A percentile compares a stretch with the other conserved stretches of the same genome.
phyloP scores from a whole-genome alignment of 2,888 invertebrate genomes.

The Hirtodrosophila histrioides region DNA sequence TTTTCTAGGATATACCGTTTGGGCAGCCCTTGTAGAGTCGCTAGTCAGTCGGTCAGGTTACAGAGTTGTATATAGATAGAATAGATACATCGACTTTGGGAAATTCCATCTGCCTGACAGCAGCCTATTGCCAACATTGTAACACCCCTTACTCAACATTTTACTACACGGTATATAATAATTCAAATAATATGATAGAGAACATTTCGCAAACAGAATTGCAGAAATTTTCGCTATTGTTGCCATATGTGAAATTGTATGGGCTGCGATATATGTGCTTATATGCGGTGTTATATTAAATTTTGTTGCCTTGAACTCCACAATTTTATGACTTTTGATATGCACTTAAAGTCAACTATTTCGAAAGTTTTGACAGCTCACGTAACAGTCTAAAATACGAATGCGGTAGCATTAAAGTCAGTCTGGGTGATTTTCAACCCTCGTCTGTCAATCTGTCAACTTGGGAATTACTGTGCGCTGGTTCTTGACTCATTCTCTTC shows the following conservation, averaged over 20 bases:
- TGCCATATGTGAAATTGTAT: slow-evolving; percentile 15
- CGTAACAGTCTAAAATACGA: slow-evolving; percentile 34
- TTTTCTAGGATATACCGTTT: too few relatives aligned
- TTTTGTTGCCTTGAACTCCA: slow-evolving; percentile 5
- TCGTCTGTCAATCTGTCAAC: slow-evolving; percentile 16
- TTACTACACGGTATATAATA: slow-evolving; percentile 7
- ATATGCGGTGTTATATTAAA: slow-evolving; percentile 8
- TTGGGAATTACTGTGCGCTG: slow-evolving; percentile 4
- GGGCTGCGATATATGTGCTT: slow-evolving; percentile 10
- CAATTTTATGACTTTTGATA: slow-evolving; percentile 21
- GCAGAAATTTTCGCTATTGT: slow-evolving; percentile 10
- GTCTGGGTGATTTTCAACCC: slow-evolving; percentile 17
- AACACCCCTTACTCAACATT: too few relatives aligned
- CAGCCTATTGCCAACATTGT: too few relatives aligned
- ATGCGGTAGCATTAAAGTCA: slow-evolving; percentile 1
- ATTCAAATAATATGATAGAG: slow-evolving; percentile 3
- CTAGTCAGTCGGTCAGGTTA: too few relatives aligned
- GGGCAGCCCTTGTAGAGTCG: too few relatives aligned
- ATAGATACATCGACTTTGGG: too few relatives aligned
- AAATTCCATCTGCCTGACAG: too few relatives aligned
- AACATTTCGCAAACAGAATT: slow-evolving; percentile 12
- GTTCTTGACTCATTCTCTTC: background rate
- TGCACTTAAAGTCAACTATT: slow-evolving; percentile 14
- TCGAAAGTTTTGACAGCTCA: slow-evolving; percentile 39
- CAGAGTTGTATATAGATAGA: too few relatives aligned